A percentile compares a stretch with the other conserved stretches of the same genome.
These are phyloP conservation scores for Pomacea canaliculata DNA, from an alignment of 2,888 invertebrate genomes.

Conservation along the genomic window DNA sequence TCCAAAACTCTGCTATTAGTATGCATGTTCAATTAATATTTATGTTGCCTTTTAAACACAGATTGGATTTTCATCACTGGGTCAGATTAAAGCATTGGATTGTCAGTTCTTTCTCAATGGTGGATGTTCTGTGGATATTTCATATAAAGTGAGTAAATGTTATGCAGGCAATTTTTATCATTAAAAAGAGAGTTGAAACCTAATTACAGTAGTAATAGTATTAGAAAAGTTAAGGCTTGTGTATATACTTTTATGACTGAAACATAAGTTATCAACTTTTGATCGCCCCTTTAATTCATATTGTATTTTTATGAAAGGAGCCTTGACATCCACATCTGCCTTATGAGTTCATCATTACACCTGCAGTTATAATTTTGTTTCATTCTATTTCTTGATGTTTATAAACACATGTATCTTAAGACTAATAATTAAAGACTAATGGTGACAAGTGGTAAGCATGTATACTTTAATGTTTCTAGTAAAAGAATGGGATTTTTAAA, in stretches of 20 bases:
- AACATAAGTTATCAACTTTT: background rate
- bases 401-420: no score
- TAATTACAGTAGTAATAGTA: no score
- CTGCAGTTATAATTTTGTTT: no score
- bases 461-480: no score
- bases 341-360: no score
- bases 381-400: no score
- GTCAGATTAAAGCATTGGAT: constrained; percentile 81
- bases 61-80: constrained; percentile 79
- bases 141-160: constrained; percentile 69
- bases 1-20: background rate
- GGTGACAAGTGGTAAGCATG: no score
- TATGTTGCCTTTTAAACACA: background rate
- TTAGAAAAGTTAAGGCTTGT: background rate
- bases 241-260: background rate
- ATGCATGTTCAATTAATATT: background rate
- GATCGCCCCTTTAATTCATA: background rate
- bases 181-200: no score
- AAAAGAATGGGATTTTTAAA: no score
- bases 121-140: constrained; percentile 85
- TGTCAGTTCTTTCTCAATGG: constrained; percentile 84
- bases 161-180: no score
- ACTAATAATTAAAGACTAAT: no score
- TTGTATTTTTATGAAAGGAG: background rate
- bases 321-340: no score